These are phyloP conservation scores for Notechis scutatus DNA, from an alignment of 2,113 vertebrate genomes.

Conservation along the genomic window DNA sequence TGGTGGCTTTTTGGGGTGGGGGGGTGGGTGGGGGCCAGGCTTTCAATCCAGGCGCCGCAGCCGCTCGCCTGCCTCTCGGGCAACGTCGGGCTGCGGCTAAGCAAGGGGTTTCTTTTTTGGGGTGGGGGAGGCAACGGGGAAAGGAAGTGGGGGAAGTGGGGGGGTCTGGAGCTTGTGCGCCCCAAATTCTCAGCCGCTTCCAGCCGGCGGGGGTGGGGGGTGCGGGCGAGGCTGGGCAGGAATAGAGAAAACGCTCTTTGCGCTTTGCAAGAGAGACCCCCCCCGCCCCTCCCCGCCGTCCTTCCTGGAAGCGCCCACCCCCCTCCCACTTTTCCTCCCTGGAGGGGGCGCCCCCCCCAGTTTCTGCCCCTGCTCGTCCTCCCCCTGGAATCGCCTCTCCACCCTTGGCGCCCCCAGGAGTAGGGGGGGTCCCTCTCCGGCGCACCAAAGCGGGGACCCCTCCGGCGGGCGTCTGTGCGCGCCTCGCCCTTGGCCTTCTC, in stretches of 20 bases:
- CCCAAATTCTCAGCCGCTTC: not conserved
- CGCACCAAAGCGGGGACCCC: not conserved
- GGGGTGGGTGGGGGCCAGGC: no score
- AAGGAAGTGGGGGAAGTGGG: not conserved
- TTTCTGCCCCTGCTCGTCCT: not conserved
- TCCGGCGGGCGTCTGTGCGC: not conserved
- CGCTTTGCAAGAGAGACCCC: not conserved
- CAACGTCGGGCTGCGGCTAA: not conserved
- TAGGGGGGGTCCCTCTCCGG: no score
- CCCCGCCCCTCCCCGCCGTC: no score
- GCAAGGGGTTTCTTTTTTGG: not conserved
- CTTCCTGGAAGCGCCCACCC: no score
- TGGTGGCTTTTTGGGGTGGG: slow-evolving; percentile 23
- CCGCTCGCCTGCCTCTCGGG: rapidly evolving
- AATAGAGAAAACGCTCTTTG: not conserved
- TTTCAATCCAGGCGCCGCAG: slow-evolving; percentile 2
- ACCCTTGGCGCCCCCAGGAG: not conserved
- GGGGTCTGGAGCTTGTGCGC: not conserved
- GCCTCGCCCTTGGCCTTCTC: not conserved
- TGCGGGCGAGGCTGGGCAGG: no score
- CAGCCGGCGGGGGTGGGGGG: not conserved
- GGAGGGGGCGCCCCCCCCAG: not conserved
- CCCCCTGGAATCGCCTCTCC: not conserved
- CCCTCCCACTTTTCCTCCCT: not conserved
- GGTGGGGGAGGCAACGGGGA: no score